Percentiles rank a stretch among this genome's conserved stretches.
These are phyloP conservation scores for Xiphophorus couchianus DNA, from an alignment of 2,113 vertebrate species.

Conservation along the genomic window DNA sequence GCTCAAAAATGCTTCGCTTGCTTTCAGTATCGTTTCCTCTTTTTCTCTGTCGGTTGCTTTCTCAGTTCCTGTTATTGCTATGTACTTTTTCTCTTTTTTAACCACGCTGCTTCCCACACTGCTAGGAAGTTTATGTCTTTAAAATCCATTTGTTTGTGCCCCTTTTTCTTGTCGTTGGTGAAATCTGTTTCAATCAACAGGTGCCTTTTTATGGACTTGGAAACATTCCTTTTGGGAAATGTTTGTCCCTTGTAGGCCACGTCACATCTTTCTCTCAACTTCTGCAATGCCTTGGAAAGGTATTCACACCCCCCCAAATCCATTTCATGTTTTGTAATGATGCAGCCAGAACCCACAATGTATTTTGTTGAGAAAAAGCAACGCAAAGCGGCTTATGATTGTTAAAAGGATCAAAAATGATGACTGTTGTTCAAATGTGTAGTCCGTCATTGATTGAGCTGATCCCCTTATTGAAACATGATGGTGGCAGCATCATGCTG, in stretches of 20 bases:
- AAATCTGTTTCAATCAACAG: conserved; percentile 21
- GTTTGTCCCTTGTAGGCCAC: conserved; percentile 41
- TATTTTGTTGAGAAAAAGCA: too few relatives aligned
- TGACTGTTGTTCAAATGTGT: not conserved
- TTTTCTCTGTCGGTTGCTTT: conserved; percentile 1
- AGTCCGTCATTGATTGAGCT: too few relatives aligned
- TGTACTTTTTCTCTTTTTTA: not conserved
- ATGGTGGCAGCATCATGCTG: too few relatives aligned
- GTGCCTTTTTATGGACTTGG: conserved; percentile 25
- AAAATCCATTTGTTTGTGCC: not conserved
- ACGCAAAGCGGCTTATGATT: not conserved
- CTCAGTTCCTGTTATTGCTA: conserved; percentile 16
- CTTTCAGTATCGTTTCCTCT: conserved; percentile 27
- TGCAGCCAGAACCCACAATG: too few relatives aligned
- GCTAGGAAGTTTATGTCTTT: not conserved
- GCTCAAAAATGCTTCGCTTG: conserved; percentile 24
- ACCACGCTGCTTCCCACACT: not conserved
- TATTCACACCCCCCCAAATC: not conserved
- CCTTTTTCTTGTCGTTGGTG: conserved; percentile 12
- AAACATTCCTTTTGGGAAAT: not conserved
- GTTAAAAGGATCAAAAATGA: not conserved
- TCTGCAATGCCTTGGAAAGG: not conserved
- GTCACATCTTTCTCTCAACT: conserved; percentile 3
- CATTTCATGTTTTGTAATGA: not conserved
- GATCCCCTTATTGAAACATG: too few relatives aligned